Conservation (phyloP, 2,888 invertebrate species). For the Cosmia pyralina region DNA sequence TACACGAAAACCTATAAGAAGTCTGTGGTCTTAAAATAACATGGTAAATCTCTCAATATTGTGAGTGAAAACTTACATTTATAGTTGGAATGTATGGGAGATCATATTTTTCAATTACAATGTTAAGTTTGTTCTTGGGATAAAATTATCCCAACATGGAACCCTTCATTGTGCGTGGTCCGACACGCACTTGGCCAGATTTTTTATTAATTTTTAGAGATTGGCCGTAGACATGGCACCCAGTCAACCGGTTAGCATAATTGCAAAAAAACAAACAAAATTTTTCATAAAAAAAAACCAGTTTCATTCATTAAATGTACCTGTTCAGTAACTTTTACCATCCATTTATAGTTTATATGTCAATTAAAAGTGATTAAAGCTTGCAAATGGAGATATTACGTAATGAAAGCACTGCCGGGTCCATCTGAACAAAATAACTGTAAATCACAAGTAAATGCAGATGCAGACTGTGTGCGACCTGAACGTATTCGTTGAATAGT, state of each 20-base stretch:
- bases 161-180: too few relatives aligned
- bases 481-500: constrained; percentile 38
- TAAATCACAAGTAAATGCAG: constrained; percentile 20
- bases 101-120: too few relatives aligned
- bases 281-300: constrained; percentile 4
- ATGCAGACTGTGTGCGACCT: constrained; percentile 47
- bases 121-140: too few relatives aligned
- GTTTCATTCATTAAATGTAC: constrained; percentile 7
- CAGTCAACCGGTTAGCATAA: constrained; percentile 2
- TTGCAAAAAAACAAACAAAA: constrained; percentile 14
- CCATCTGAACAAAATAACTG: constrained; percentile 28
- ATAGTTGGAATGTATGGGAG: too few relatives aligned
- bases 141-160: too few relatives aligned
- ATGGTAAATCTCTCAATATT: too few relatives aligned
- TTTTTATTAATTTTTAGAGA: neutral
- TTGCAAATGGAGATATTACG: constrained; percentile 12
- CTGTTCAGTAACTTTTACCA: constrained; percentile 27
- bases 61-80: too few relatives aligned
- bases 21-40: too few relatives aligned
- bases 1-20: too few relatives aligned
- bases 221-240: neutral
- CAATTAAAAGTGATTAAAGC: constrained; percentile 26
- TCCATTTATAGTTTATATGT: neutral
- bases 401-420: constrained; percentile 18
- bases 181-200: too few relatives aligned